Evolutionary conservation across 1,140 invertebrate species (phyloP), one percentile per base, ranked within the genome.

Genomic region (Heterodera carotae): DNA sequence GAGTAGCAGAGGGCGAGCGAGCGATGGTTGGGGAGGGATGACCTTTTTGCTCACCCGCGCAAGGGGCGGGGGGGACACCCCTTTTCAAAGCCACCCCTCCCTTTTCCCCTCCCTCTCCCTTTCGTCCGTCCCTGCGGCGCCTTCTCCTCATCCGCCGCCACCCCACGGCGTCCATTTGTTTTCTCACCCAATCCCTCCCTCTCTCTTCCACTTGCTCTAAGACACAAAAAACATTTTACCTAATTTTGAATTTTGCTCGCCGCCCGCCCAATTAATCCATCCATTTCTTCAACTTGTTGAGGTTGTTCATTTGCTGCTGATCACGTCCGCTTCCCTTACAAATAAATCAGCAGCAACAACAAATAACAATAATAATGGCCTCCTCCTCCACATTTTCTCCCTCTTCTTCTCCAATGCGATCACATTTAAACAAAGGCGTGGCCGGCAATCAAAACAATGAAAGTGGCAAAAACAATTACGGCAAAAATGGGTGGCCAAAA

Each of bases 401-500:
- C 7, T 31, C 69, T 33, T 39, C 43, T 18, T 71, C 59, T 18
- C n/a, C 69, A 31, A 22, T 71, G 1, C 48, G 43, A 8, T 71
- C 33, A 15, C 8, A 69, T 29, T 69, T 69, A 10, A 69, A 69
- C 12, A 31, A 8, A 27, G 27, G 18, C 15, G 48, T 12, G 3
- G 18, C 48, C 2, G 22, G 22, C 5, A 56, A 56, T 18, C 18
- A 56, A 36, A 43, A 6, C 7, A 29, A 43, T 34, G 48, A 18
- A 48, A 74, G 39, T 43, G 31, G 25, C n/a, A 64, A n/a, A n/a
- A n/a, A 60, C 48, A 60, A 73, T 25, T 27, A 62, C n/a, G 59
- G 34, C 8, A 59, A 73, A 56, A 62, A 74, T 3, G 48, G 48
- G 48, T 74, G 36, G 36, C 22, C 36, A 59, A 56, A 74, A 59